A percentile compares a stretch with the other conserved stretches of the same genome.
Evolutionary conservation across 2,888 invertebrate species (phyloP).

Genomic region (Ophion ventricosus): DNA sequence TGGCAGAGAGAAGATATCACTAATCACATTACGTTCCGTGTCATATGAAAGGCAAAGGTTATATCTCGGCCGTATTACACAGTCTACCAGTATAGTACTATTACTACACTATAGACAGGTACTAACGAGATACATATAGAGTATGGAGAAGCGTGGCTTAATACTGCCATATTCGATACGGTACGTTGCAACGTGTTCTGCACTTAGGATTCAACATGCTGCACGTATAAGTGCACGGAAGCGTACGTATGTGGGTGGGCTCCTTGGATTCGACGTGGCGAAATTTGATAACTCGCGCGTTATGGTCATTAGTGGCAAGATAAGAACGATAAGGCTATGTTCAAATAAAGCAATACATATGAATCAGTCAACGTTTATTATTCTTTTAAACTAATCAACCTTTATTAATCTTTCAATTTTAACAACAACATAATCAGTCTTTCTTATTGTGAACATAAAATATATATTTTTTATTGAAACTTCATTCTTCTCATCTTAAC

Average conservation of each 20-base stretch:
- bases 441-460: too few relatives aligned
- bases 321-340: too few relatives aligned
- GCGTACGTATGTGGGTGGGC: not conserved
- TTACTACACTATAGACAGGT: conserved; percentile 44
- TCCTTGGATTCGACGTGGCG: not conserved
- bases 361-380: too few relatives aligned
- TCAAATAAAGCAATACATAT: too few relatives aligned
- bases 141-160: conserved; percentile 38
- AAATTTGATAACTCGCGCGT: conserved; percentile 2
- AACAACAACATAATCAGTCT: too few relatives aligned
- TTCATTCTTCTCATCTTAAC: too few relatives aligned
- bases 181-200: conserved; percentile 37
- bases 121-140: conserved; percentile 26
- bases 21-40: conserved; percentile 61
- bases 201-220: conserved; percentile 54
- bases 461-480: too few relatives aligned
- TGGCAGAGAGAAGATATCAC: conserved; percentile 58
- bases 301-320: too few relatives aligned
- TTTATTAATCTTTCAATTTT: too few relatives aligned
- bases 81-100: conserved; percentile 22
- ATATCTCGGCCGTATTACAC: conserved; percentile 39
- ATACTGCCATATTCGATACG: conserved; percentile 55
- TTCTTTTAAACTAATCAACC: too few relatives aligned
- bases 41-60: conserved; percentile 60
- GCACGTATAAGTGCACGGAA: not conserved